Evolutionary conservation across 2,797 vertebrate species (phyloP), one percentile per base, ranked within the genome.

Genomic region (Enteromius thamalakanensis): DNA sequence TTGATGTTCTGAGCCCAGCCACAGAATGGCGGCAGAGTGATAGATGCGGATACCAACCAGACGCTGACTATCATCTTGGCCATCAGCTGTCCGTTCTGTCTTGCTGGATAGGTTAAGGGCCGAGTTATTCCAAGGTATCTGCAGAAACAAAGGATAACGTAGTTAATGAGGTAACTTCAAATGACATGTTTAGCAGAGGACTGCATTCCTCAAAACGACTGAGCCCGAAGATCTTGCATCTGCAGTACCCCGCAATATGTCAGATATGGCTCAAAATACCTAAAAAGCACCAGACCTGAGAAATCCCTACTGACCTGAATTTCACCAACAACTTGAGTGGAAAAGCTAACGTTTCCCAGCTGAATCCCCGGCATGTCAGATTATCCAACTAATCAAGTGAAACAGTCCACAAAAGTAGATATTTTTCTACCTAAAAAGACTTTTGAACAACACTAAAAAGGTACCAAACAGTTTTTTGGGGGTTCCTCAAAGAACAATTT

Each of bases 1-100:
- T 96, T 92, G 84, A 96, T 87, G 37, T 96, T 96, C 86, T 95
- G 91, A 80, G 95, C 95, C 95, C 94, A 96, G 87, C 95, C 95
- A 0, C 94, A 96, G 92, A 96, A 95, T 19, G 95, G 95, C 1
- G 95, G 95, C 80, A 95, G 88, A 23, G 95, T 95, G 89, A 96
- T 95, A 87, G 95, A 96, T 26, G 95, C 95, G 3, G 95, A 95
- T 67, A 89, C 94, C 87, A 96, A 90, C 95, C 95, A 96, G 79
- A 95, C 94, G 12, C 94, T 93, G 77, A 94, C 84, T 87, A 96
- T 95, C 94, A 96, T 95, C 91, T 95, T 96, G 0, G 95, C 94
- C 94, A 95, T 96, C 86, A 96, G 92, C 89, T 95, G 92, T 69
- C 95, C 95, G 0, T 95, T 95, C 91, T 96, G 95, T 26, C 94